phyloP scores from a whole-genome alignment of 2,888 invertebrate genomes.

The Drosophila paramelanica region DNA sequence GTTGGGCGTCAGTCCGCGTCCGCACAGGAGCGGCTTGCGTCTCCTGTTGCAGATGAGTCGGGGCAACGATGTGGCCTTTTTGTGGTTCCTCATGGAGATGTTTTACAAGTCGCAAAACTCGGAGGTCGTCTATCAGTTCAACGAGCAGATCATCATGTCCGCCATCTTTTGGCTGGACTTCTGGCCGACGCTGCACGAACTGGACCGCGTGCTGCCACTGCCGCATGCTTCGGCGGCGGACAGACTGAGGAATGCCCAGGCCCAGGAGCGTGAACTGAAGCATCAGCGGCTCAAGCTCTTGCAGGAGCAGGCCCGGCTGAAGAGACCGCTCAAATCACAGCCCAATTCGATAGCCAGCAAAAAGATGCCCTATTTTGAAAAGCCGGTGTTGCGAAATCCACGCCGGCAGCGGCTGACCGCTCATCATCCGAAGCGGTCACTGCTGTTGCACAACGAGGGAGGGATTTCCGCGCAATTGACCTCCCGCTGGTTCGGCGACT shows the following conservation, averaged over 20 bases:
- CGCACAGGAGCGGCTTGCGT: constrained; percentile 44
- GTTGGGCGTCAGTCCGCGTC: constrained; percentile 77
- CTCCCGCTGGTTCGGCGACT: constrained; percentile 65
- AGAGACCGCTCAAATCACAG: neutral
- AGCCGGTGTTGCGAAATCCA: neutral
- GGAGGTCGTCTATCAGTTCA: constrained; percentile 59
- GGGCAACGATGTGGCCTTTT: constrained; percentile 83
- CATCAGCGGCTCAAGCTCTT: neutral
- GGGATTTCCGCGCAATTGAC: neutral
- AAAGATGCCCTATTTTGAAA: constrained; percentile 48
- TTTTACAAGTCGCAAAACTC: constrained; percentile 66
- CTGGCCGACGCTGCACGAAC: constrained; percentile 76
- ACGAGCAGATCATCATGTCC: constrained; percentile 82
- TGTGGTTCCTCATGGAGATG: constrained; percentile 83
- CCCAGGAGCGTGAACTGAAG: neutral
- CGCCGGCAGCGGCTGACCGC: neutral
- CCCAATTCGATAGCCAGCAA: neutral
- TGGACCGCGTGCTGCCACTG: constrained; percentile 81
- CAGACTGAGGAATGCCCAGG: constrained; percentile 11
- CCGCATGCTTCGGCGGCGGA: constrained; percentile 42
- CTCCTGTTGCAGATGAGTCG: constrained; percentile 70
- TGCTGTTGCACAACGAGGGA: neutral
- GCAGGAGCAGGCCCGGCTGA: neutral
- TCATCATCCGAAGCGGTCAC: constrained; percentile 5
- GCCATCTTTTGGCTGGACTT: constrained; percentile 82